Evolutionary conservation across 2,888 invertebrate species (phyloP).

Genomic region (Synanthedon myopaeformis): DNA sequence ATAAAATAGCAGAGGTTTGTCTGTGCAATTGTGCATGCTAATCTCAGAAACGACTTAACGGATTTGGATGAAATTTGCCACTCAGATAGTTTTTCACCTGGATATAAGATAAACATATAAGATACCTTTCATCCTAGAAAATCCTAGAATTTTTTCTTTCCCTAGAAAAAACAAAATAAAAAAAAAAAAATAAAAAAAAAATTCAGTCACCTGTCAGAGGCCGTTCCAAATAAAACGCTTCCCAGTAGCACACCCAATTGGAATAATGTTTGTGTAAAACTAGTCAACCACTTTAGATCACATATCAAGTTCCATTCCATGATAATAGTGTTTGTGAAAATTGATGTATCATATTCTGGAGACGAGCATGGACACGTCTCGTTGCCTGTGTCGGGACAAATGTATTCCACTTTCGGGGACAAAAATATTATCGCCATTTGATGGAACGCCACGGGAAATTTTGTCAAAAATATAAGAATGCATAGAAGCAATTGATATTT

Average conservation of each 20-base stretch:
- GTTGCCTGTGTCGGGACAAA: slow-evolving; percentile 23
- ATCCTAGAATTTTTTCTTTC: too few species aligned
- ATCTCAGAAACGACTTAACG: too few species aligned
- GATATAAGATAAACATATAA: too few species aligned
- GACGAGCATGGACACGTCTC: slow-evolving; percentile 68
- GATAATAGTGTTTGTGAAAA: slow-evolving; percentile 77
- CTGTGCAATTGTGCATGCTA: too few species aligned
- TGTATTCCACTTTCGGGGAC: slow-evolving; percentile 47
- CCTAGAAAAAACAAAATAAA: background rate
- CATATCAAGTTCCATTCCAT: slow-evolving; percentile 84
- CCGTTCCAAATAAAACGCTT: slow-evolving; percentile 78
- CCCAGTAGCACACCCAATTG: slow-evolving; percentile 82
- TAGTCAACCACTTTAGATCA: slow-evolving; percentile 71
- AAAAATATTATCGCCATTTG: slow-evolving; percentile 66
- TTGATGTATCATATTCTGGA: slow-evolving; percentile 72
- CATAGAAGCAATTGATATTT: slow-evolving; percentile 60
- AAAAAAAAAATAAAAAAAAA: background rate
- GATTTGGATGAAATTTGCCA: too few species aligned
- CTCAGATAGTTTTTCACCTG: too few species aligned
- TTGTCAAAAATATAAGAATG: slow-evolving; percentile 43
- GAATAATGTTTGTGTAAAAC: slow-evolving; percentile 79
- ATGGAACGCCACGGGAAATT: slow-evolving; percentile 61
- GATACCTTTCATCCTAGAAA: too few species aligned
- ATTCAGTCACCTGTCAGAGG: slow-evolving; percentile 76
- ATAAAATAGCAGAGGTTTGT: too few species aligned